Percentiles rank a stretch among this genome's conserved stretches.
phyloP scores from a whole-genome alignment of 2,113 vertebrate genomes.

The Urocynchramus pylzowi region DNA sequence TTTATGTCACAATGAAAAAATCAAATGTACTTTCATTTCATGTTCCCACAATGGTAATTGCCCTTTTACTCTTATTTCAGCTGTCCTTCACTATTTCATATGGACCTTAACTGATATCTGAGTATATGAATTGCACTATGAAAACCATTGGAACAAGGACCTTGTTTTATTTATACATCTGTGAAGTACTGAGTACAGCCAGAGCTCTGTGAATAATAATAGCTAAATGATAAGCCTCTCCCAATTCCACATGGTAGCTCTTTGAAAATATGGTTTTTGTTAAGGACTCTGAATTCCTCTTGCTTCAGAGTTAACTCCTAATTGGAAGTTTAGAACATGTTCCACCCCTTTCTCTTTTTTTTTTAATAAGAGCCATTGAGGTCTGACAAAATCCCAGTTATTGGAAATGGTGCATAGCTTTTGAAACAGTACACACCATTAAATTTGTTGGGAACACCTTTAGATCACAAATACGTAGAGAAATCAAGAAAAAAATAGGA shows the following conservation, averaged over 20 bases:
- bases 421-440: background rate
- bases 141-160: background rate
- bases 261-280: background rate
- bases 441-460: background rate
- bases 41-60: background rate
- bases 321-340: background rate
- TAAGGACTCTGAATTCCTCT: conserved; percentile 2
- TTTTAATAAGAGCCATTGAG: background rate
- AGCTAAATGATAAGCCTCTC: conserved; percentile 29
- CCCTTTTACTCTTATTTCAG: background rate
- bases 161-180: conserved; percentile 23
- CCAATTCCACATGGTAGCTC: conserved; percentile 14
- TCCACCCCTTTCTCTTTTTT: background rate
- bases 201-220: conserved; percentile 24
- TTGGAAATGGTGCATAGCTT: background rate
- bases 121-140: background rate
- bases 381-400: background rate
- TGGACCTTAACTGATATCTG: background rate
- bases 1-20: background rate
- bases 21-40: background rate
- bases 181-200: background rate
- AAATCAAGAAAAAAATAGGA: background rate
- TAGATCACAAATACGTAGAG: background rate
- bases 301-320: background rate
- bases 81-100: background rate